Conservation (phyloP, 2,113 vertebrate species). For the Pipra filicauda region DNA sequence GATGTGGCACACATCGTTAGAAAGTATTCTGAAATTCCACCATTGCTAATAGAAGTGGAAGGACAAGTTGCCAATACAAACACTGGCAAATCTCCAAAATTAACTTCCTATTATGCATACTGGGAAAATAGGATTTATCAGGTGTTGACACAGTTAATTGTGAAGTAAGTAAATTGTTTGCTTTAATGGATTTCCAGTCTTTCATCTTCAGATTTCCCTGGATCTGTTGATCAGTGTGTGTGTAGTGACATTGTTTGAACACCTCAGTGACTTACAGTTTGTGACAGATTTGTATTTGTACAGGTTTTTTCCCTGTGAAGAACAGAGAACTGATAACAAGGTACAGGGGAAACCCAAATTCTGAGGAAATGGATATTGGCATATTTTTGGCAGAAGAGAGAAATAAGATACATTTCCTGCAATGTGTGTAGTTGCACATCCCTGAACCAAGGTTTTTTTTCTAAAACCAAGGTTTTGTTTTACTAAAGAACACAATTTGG, state of each 20-base stretch:
- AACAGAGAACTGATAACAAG: background rate
- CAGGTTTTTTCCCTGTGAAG: background rate
- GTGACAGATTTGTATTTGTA: background rate
- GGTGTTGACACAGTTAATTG: conserved; percentile 81
- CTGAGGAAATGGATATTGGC: background rate
- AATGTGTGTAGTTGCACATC: background rate
- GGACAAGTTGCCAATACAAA: conserved; percentile 79
- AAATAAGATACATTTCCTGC: background rate
- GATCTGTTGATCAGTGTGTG: background rate
- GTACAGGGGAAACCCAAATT: background rate
- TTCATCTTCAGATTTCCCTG: background rate
- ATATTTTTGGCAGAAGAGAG: background rate
- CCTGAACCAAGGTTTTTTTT: background rate
- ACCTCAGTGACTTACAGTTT: background rate
- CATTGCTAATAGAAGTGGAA: conserved; percentile 86
- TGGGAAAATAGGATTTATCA: conserved; percentile 88
- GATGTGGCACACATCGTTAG: conserved; percentile 76
- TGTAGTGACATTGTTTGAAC: background rate
- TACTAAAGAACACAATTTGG: background rate
- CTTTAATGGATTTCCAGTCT: background rate
- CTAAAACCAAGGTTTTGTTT: background rate
- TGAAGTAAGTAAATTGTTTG: conserved; percentile 77
- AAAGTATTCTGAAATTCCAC: conserved; percentile 83
- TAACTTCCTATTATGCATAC: conserved; percentile 83
- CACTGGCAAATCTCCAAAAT: conserved; percentile 80